These are phyloP conservation scores for Drosophila buzzatii DNA, from an alignment of 2,888 invertebrate genomes.

Conservation along the genomic window DNA sequence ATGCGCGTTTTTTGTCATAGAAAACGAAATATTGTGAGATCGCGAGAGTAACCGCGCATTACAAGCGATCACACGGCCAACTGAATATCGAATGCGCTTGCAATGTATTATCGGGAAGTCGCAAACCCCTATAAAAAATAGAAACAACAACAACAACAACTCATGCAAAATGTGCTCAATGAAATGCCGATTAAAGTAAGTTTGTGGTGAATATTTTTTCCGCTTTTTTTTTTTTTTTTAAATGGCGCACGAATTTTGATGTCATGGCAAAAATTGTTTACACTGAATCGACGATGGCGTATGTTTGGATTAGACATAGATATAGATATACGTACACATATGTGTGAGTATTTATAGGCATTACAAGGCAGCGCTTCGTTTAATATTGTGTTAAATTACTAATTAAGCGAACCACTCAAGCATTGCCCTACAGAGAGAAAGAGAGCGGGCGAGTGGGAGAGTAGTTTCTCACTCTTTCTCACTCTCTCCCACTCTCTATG, in stretches of 20 bases:
- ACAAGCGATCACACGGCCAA: slow-evolving; percentile 53
- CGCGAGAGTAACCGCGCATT: slow-evolving; percentile 22
- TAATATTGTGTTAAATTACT: slow-evolving; percentile 78
- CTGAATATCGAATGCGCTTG: slow-evolving; percentile 54
- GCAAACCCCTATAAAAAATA: slow-evolving; percentile 14
- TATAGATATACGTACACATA: background rate
- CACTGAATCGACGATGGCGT: slow-evolving; percentile 23
- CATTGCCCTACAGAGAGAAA: slow-evolving; percentile 18
- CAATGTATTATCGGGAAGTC: slow-evolving; percentile 43
- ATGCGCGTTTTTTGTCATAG: background rate
- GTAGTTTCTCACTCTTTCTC: slow-evolving; percentile 8
- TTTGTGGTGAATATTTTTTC: slow-evolving; percentile 42
- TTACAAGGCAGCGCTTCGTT: slow-evolving; percentile 69
- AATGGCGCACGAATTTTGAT: slow-evolving; percentile 71
- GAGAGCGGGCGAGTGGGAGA: background rate
- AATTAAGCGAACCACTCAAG: slow-evolving; percentile 71
- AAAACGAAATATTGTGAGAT: background rate
- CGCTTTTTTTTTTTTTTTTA: slow-evolving; percentile 21
- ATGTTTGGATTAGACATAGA: slow-evolving; percentile 36
- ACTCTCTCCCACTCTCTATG: slow-evolving; percentile 6
- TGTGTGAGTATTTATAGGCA: slow-evolving; percentile 69
- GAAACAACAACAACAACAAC: slow-evolving; percentile 14
- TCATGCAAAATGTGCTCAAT: slow-evolving; percentile 46
- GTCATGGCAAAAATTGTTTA: slow-evolving; percentile 61
- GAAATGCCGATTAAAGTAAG: slow-evolving; percentile 69